phyloP scores from a whole-genome alignment of 2,888 invertebrate species.

The Agonopterix arenella region DNA sequence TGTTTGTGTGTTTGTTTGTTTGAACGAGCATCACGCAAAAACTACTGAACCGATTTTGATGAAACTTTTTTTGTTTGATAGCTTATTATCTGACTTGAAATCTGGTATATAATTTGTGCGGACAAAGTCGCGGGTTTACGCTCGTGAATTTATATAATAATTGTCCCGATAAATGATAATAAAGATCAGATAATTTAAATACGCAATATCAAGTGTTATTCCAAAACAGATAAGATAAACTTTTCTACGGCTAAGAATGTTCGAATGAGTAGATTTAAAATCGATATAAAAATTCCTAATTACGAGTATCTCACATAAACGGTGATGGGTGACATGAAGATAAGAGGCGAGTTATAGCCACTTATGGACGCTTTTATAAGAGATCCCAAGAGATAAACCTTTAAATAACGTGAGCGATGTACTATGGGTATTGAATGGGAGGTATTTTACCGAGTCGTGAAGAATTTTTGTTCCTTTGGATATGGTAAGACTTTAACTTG shows the following conservation, averaged over 20 bases:
- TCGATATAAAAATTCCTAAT: conserved; percentile 21
- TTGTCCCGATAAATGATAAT: too few species aligned
- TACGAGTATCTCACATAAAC: conserved; percentile 24
- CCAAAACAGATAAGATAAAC: conserved; percentile 1
- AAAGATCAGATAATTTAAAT: too few species aligned
- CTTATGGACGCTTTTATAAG: conserved; percentile 33
- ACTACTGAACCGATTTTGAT: too few species aligned
- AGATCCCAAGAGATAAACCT: conserved; percentile 14
- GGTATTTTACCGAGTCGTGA: neutral
- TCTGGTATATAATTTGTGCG: too few species aligned
- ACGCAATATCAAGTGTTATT: conserved; percentile 13
- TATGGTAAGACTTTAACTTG: neutral
- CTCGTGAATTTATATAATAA: too few species aligned
- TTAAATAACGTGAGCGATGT: conserved; percentile 6
- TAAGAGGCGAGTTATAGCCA: conserved; percentile 36
- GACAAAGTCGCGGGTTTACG: too few species aligned
- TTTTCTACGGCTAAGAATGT: neutral
- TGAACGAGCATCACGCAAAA: too few species aligned
- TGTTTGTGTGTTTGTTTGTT: too few species aligned
- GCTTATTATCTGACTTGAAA: too few species aligned
- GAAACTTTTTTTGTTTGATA: too few species aligned
- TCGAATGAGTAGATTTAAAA: neutral
- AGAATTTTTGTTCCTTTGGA: neutral
- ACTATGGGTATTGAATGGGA: conserved; percentile 8
- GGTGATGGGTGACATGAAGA: conserved; percentile 28